Base-by-base conservation (phyloP, 1,140 invertebrate species). In the Amyelois transitella region DNA sequence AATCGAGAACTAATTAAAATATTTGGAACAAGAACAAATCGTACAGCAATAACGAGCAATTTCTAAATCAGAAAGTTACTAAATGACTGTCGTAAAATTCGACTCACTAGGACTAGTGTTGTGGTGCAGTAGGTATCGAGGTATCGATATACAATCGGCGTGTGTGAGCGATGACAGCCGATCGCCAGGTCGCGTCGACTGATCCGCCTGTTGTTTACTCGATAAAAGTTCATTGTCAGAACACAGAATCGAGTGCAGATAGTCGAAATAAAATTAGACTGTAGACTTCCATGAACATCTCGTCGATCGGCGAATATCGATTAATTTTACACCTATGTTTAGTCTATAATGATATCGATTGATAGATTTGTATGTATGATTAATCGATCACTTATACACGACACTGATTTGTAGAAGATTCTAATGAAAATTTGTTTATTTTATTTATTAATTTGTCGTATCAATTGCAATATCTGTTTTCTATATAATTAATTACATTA, bases 161-260 rank as follows among this genome's bases (percentile, higher is more conserved):
- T 68, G 74, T 67, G 19, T 58, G 60, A 66, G 75, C 65, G 81
- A 50, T 66, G 84, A 87, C 72, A 75, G 76, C 70, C 72, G 69
- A 70, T 74, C 70, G 66, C 80, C 84, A 87, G 84, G 64, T 68
- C 70, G 72, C 69, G 81, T 51, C 72, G 80, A 85, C 47, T 67
- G 84, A 84, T 77, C 66, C 55, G 32, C 32, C 12, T 14, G 71
- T 64, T 87, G 84, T 87, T 87, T 87, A 87, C 74, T 69, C 66
- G 60, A 78, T 75, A 72, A 71, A 81, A 84, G 81, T 87, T 87
- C 84, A 87, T 87, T 84, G 82, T 87, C 84, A 87, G 84, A 78
- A 53, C 45, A 8, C 19, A 48, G 17, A 55, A 69, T 56, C 64
- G 68, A 82, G 78, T 83, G 78, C 78, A 70, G 79, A 70, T 81